Evolutionary conservation across 2,113 vertebrate species (phyloP), one percentile per base, ranked within the genome.

Genomic region (Leptobrachium leishanense): DNA sequence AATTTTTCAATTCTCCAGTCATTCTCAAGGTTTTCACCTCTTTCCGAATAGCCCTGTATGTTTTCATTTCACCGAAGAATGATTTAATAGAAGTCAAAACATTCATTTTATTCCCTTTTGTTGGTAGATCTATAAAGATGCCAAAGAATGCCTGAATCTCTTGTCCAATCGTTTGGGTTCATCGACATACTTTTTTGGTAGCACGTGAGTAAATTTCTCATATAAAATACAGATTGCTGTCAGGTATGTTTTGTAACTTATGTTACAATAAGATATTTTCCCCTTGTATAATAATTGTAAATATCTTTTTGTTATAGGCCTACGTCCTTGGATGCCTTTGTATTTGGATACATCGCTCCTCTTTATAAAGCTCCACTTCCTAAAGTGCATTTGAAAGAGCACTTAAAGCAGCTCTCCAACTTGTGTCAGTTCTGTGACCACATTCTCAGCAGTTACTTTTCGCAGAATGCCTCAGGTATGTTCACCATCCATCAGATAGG

Each of bases 101-200:
- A 31, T 31, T 31, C 46, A 50, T 50, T 50, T 86, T 64, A 79
- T 62, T 50, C 70, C 82, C 10, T 83, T 70, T 88, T 87, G 67
- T 87, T 78, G 46, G 82, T 89, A 99, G 98, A 95, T 99, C 86
- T 98, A 98, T 92, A 96, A 94, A 85, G 97, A 99, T 88, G 98
- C 96, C 88, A 98, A 96, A 90, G 98, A 98, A 85, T 98, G 97
- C 89, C 94, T 99, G 85, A 99, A 98, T 87, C 92, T 98, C 82
- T 92, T 99, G 54, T 98, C 97, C 64, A 91, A 96, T 90, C 94
- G 97, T 90, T 87, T 99, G 87, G 97, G 96, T 82, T 90, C 92
- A 73, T 95, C 91, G 77, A 90, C 91, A 84, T 98, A 94, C 92
- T 99, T 97, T 90, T 99, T 99, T 90, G 96, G 95, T 90, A 93